Evolutionary conservation across 92 coral and sea anemone species (phyloP), one percentile per base, ranked within the genome.

Genomic region (Siderastrea radians): DNA sequence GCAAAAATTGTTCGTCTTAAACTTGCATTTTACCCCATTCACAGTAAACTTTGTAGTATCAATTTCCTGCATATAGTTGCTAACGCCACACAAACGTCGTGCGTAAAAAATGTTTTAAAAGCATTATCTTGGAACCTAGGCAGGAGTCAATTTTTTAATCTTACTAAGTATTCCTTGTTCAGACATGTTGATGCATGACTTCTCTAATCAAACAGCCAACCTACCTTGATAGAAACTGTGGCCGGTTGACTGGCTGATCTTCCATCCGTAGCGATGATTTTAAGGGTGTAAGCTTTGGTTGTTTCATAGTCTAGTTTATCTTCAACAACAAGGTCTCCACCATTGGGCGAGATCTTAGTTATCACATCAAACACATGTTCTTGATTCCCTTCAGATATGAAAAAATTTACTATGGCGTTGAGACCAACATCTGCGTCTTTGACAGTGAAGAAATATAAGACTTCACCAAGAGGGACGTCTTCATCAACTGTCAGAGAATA

Each of bases 381-480:
- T 64, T 73, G n/a, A 78, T 97, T 93, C 0, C 99, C 99, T 43
- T 88, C 91, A 52, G 93, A 91, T 6, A 97, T 87, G 73, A 92
- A 95, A 72, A 92, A 97, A 2, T 88, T 51, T 63, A 88, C 72
- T 2, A 59, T 19, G 53, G 94, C 78, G 64, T 86, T 93, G 4
- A 72, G 79, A 38, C 93, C 99, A 49, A 77, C 53, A 74, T 97
- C 99, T 1, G 55, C 55, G 88, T 97, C 98, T 43, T 75, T 77
- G 5, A 93, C 98, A 12, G 87, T 84, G 45, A 84, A 84, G 63
- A 1, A 11, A 11, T 73, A 46, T 1, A 84, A 0, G 2, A 84
- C 65, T 38, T 26, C 57, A 1, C 94, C 95, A 44, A 91, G 16
- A 17, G 89, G 85, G 15, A 86, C 95, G 67, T 92, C 87, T 81